phyloP scores from a whole-genome alignment of 2,888 invertebrate genomes.

The Clivina fossor region DNA sequence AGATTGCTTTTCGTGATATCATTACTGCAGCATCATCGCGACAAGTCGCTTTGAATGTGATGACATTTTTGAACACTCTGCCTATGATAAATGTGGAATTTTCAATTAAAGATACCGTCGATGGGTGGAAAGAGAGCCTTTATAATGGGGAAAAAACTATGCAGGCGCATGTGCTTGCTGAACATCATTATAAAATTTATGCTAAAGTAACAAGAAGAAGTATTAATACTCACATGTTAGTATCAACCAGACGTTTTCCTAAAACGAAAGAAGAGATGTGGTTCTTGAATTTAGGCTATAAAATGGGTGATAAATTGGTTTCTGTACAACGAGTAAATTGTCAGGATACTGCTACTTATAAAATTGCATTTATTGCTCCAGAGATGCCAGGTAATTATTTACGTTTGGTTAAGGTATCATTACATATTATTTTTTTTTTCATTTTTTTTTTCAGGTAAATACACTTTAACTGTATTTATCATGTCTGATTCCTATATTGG shows the following conservation, averaged over 20 bases:
- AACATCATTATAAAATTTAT: constrained; percentile 45
- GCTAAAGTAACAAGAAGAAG: constrained; percentile 46
- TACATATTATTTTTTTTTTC: constrained; percentile 13
- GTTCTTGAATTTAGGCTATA: constrained; percentile 83
- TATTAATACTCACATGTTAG: constrained; percentile 56
- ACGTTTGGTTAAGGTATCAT: constrained; percentile 39
- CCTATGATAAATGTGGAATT: constrained; percentile 6
- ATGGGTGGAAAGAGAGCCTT: too few relatives aligned
- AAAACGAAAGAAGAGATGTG: constrained; percentile 96
- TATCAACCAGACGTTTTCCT: constrained; percentile 82
- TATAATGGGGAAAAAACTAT: not conserved
- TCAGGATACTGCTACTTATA: constrained; percentile 53
- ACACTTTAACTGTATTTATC: constrained; percentile 77
- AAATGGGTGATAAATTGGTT: constrained; percentile 69
- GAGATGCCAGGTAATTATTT: constrained; percentile 56
- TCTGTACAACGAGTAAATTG: constrained; percentile 77
- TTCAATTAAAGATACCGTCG: constrained; percentile 7
- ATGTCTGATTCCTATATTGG: constrained; percentile 93
- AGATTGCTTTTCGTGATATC: not conserved
- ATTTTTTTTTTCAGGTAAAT: constrained; percentile 62
- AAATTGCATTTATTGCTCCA: constrained; percentile 66
- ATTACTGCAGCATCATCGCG: constrained; percentile 43
- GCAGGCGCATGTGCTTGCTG: constrained; percentile 48
- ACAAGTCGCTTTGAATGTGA: constrained; percentile 40
- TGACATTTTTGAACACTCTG: constrained; percentile 10